Evolutionary conservation across 2,113 vertebrate species (phyloP), one percentile per base, ranked within the genome.

Genomic region (Amia ocellicauda): DNA sequence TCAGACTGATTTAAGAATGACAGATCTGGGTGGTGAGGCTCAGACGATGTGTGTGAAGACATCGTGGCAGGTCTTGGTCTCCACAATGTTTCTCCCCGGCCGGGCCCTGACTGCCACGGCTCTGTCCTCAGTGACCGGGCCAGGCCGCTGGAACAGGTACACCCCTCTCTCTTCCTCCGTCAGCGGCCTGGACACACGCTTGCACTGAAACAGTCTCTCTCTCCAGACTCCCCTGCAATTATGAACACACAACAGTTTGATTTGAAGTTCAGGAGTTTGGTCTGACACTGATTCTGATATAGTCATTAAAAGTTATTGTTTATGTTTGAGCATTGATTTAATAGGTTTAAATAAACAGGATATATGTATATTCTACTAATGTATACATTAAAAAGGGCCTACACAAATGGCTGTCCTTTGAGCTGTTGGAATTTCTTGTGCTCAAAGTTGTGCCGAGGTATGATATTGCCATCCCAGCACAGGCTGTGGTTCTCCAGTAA

Each of bases 141-240:
- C 40, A 2, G 23, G 42, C 27, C 52, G 65, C 20, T 74, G 69
- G 47, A 74, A 74, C 1, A 55, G 29, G 45, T 63, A 68, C 31
- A 64, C 14, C 2, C 22, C 45, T 63, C 24, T 74, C 70, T 83
- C 75, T 45, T 72, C 24, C 1, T 78, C 76, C 1, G 73, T 78
- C 20, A 81, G 69, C 14, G 78, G 73, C 40, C 31, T 52, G 2
- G 67, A 53, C 3, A 20, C 47, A 56, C 40, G 63, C 66, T 77
- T 81, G 65, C 78, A 66, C 31, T 69, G 67, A 66, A 74, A 74
- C 0, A 69, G 70, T 7, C 50, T 69, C 55, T 63, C 54, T 62
- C 51, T 67, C 49, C 67, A 66, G 65, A 55, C 67, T 41, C 8
- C 41, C 19, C 84, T 85, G 66, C 24, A 57, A 28, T 27, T 57